Evolutionary conservation across 2,888 invertebrate genomes (phyloP).

Genomic region (Platycheirus albimanus): DNA sequence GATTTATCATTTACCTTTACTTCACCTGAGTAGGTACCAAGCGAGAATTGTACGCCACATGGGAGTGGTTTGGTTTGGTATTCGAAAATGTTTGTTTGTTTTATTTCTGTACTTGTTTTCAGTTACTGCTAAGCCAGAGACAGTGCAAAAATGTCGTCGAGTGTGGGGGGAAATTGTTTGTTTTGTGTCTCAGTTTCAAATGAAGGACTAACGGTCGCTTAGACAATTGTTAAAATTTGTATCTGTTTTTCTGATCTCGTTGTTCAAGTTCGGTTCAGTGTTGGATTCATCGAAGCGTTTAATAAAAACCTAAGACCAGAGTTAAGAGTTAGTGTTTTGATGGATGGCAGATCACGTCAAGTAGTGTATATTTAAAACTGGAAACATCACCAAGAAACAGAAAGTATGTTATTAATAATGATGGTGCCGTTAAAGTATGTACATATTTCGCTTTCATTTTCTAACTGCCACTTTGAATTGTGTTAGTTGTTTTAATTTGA

Average conservation of each 20-base stretch:
- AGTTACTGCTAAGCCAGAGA: conserved; percentile 46
- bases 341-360: too few relatives aligned
- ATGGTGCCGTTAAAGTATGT: neutral
- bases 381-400: conserved; percentile 36
- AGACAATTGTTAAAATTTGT: conserved; percentile 9
- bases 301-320: conserved; percentile 7
- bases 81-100: too few relatives aligned
- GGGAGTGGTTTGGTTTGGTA: too few relatives aligned
- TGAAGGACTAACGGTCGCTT: conserved; percentile 54
- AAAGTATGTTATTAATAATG: conserved; percentile 41
- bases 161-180: neutral
- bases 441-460: conserved; percentile 30
- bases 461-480: conserved; percentile 3
- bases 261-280: conserved; percentile 47
- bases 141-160: neutral
- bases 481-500: neutral
- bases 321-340: too few relatives aligned
- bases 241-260: conserved; percentile 43
- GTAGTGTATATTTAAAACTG: neutral
- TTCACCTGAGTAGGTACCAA: conserved; percentile 49
- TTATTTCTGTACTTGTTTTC: too few relatives aligned
- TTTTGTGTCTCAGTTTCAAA: too few relatives aligned
- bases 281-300: conserved; percentile 60
- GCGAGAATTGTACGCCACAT: conserved; percentile 18
- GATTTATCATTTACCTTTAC: conserved; percentile 38